These are phyloP conservation scores for Drosophila takahashii DNA, from an alignment of 1,140 invertebrate species.

Conservation along the genomic window DNA sequence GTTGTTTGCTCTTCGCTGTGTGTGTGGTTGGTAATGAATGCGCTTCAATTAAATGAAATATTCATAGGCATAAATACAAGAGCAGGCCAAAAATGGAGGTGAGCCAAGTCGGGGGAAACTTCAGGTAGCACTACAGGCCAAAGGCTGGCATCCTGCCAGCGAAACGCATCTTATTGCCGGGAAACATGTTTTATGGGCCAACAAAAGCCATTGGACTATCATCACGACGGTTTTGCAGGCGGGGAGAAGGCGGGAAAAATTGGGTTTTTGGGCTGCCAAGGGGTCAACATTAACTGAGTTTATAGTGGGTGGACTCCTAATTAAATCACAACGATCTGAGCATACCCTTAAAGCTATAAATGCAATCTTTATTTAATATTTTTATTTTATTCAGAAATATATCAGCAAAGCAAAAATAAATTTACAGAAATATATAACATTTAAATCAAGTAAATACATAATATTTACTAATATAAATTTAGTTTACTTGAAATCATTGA, in stretches of 20 bases:
- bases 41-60: constrained; percentile 83
- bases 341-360: background rate
- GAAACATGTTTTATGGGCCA: constrained; percentile 74
- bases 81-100: constrained; percentile 11
- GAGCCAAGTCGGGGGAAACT: background rate
- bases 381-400: too few relatives aligned
- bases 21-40: constrained; percentile 73
- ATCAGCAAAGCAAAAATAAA: too few relatives aligned
- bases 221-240: background rate
- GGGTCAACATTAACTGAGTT: constrained; percentile 39
- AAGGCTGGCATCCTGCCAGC: constrained; percentile 4
- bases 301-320: background rate
- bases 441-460: too few relatives aligned
- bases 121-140: constrained; percentile 6
- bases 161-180: constrained; percentile 47
- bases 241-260: background rate
- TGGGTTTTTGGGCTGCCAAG: background rate
- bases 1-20: constrained; percentile 3
- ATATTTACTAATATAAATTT: too few relatives aligned
- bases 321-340: background rate
- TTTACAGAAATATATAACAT: too few relatives aligned
- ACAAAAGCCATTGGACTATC: constrained; percentile 41
- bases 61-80: constrained; percentile 79
- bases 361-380: background rate
- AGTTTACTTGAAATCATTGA: too few relatives aligned